Base-by-base conservation (phyloP, 2,113 vertebrate genomes). In the Jaculus jaculus region DNA sequence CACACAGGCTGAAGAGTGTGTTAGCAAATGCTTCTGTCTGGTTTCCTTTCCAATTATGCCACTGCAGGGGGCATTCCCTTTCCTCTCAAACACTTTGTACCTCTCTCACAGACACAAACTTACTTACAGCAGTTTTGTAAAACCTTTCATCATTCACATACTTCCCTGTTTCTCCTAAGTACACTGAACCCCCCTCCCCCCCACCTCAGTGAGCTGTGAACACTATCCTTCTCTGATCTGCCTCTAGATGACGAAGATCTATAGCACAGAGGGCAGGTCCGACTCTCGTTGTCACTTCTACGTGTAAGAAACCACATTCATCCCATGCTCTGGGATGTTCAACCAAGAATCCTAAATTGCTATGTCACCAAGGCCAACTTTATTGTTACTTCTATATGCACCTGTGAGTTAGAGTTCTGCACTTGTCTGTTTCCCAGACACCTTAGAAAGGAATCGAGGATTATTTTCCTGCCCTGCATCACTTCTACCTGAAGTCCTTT, bases 1-100 rank as follows among this genome's bases (percentile, higher is more conserved):
- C 11, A 24, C 18, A 2, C 32, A 3, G 65, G 1, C 3, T 2
- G n/a, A n/a, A n/a, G n/a, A n/a, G n/a, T n/a, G n/a, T n/a, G 47
- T 61, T 4, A 5, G 80, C 61, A 16, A 61, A 65, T 42, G 30
- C 61, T 10, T 12, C 4, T 3, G 2, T 61, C 42, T 61, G 17
- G 32, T 28, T 91, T 65, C 28, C 75, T 80, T 73, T 89, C 21
- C 72, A 13, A 1, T 30, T 17, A 23, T 23, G 20, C 63, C 79
- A 32, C 13, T n/a, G 13, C 32, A 26, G 30, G 13, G 13, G 20
- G 30, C 60, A 26, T 80, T 69, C 15, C 11, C 65, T 39, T 37
- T 16, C 1, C 26, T 21, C 63, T 3, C 4, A 32, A 81, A 11
- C 30, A 54, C 24, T 74, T 21, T 17, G 42, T 42, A 23, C 42